Conservation (phyloP, 2,888 invertebrate genomes). For the Darwinula stevensoni region DNA sequence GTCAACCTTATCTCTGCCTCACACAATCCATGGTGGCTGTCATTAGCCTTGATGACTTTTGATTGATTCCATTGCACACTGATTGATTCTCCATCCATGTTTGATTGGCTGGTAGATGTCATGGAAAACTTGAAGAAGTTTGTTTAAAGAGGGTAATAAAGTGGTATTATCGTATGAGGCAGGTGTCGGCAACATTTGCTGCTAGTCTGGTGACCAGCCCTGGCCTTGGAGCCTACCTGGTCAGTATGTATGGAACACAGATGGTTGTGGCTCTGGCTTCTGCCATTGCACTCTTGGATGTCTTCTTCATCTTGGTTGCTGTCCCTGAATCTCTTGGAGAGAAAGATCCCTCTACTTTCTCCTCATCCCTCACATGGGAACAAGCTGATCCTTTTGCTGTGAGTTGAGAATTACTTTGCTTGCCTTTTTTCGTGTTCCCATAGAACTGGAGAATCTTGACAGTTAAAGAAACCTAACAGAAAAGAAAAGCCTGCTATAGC, state of each 20-base stretch:
- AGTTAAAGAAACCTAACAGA: too few relatives aligned
- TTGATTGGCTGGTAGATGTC: too few relatives aligned
- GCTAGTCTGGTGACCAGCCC: constrained; percentile 97
- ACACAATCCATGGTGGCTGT: too few relatives aligned
- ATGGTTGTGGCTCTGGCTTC: constrained; percentile 84
- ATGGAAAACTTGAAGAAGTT: too few relatives aligned
- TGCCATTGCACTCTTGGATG: constrained; percentile 72
- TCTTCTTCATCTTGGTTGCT: constrained; percentile 87
- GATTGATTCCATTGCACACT: too few relatives aligned
- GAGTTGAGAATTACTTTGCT: constrained; percentile 12
- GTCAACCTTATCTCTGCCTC: too few relatives aligned
- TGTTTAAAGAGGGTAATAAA: too few relatives aligned
- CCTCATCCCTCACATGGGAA: constrained; percentile 83
- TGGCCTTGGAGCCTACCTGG: constrained; percentile 46
- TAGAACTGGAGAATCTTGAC: neutral
- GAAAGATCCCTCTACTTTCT: constrained; percentile 46
- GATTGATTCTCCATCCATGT: too few relatives aligned
- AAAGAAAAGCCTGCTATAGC: too few relatives aligned
- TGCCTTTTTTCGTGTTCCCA: constrained; percentile 3
- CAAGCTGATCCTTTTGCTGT: constrained; percentile 90
- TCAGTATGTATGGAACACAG: constrained; percentile 34
- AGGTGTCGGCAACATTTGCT: constrained; percentile 88
- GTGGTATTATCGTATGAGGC: constrained; percentile 7
- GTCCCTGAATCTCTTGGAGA: constrained; percentile 96
- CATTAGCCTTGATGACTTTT: too few relatives aligned